These are phyloP conservation scores for Diadegma fenestrale DNA, from an alignment of 2,888 invertebrate species.

Conservation along the genomic window DNA sequence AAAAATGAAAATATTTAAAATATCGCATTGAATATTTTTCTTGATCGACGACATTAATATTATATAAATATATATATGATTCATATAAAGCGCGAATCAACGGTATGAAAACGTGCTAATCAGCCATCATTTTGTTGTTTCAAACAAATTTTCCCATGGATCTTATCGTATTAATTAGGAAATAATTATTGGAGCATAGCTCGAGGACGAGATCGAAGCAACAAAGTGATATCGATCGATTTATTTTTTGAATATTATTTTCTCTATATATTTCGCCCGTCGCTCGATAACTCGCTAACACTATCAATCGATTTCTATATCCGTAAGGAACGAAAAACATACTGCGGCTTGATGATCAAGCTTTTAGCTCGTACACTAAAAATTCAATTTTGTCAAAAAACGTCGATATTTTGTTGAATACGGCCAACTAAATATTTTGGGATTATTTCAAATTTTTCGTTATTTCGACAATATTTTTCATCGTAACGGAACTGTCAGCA, in stretches of 20 bases:
- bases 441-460: too few relatives aligned
- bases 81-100: not conserved
- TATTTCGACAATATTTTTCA: too few relatives aligned
- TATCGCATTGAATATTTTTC: slow-evolving; percentile 20
- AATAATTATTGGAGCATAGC: not conserved
- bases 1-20: slow-evolving; percentile 33
- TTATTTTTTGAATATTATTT: slow-evolving; percentile 10
- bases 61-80: slow-evolving; percentile 9
- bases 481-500: too few relatives aligned
- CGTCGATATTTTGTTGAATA: too few relatives aligned
- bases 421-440: too few relatives aligned
- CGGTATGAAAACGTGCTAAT: not conserved
- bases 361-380: too few relatives aligned
- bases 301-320: not conserved
- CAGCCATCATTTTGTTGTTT: not conserved
- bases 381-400: too few relatives aligned
- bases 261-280: not conserved
- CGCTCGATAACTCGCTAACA: slow-evolving; percentile 18
- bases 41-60: slow-evolving; percentile 3
- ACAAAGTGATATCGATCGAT: not conserved
- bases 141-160: not conserved
- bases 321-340: not conserved
- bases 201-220: not conserved
- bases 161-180: not conserved
- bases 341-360: not conserved